phyloP scores from a whole-genome alignment of 2,797 vertebrate species.

The Esox masquinongy region DNA sequence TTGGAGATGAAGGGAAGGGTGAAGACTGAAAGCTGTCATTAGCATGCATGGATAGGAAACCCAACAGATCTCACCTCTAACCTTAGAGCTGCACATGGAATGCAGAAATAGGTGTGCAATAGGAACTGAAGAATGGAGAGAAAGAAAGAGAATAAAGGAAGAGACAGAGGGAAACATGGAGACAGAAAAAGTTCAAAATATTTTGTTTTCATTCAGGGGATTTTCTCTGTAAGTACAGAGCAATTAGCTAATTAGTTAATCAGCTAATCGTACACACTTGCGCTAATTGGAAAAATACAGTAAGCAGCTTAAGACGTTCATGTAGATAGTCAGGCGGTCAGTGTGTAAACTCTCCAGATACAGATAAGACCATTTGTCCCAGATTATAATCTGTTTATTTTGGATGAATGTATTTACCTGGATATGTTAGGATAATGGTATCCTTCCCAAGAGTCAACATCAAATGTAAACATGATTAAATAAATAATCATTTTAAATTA shows the following conservation, averaged over 20 bases:
- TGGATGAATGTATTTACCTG: background rate
- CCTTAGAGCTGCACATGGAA: slow-evolving; percentile 19
- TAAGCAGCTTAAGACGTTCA: slow-evolving; percentile 13
- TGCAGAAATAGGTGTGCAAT: slow-evolving; percentile 25
- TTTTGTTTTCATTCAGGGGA: background rate
- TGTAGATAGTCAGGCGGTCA: background rate
- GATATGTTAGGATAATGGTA: background rate
- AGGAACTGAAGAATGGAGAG: background rate
- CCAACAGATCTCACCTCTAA: slow-evolving; percentile 31
- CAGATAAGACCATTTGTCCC: background rate
- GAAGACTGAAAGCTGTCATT: slow-evolving; percentile 27
- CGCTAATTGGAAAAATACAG: slow-evolving; percentile 7
- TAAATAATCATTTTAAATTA: background rate
- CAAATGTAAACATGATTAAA: slow-evolving; percentile 10
- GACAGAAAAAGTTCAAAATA: background rate
- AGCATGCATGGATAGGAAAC: slow-evolving; percentile 14
- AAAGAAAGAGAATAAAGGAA: background rate
- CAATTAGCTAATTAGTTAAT: background rate
- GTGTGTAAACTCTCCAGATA: slow-evolving; percentile 9
- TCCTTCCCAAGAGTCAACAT: background rate
- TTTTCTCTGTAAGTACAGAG: background rate
- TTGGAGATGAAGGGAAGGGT: background rate
- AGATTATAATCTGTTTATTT: slow-evolving; percentile 16
- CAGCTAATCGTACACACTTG: background rate
- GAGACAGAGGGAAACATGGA: background rate